Base-by-base conservation (phyloP, 2,113 vertebrate species). In the Lophura nycthemera region DNA sequence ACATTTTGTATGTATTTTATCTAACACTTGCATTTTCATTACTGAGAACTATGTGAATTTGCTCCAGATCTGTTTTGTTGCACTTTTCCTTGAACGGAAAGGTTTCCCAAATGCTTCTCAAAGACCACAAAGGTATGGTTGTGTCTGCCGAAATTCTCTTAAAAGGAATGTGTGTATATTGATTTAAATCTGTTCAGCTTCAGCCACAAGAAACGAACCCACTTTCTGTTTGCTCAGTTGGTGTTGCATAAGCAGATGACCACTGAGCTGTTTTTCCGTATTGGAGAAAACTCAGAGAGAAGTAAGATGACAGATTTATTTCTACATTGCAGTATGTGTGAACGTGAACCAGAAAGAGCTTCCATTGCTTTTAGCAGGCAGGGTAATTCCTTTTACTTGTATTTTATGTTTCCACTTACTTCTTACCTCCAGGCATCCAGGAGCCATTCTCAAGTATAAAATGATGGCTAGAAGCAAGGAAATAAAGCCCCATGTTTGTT, bases 191-290 rank as follows among this genome's bases (percentile, higher is more conserved):
- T 78, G 73, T 29, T 90, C 76, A 75, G 63, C 85, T 86, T 95
- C 89, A 81, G 82, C 84, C 40, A 15, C 27, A 73, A 88, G 85
- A 90, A 91, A 75, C 12, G 22, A 92, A 32, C 43, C 56, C 80
- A 78, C 71, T 57, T 90, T 64, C 54, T 94, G 85, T 81, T 95
- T 91, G 69, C 80, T 88, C 85, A 47, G 42, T 73, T 85, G 77
- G 47, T n/a, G 56, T 60, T 70, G 38, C 20, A 2, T 54, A 64
- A 72, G 65, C 79, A 86, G 67, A 52, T 75, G 57, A 93, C 13
- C 78, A 63, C 36, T 85, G 81, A 88, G 78, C 54, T 81, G 73
- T 78, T 77, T 91, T 88, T 93, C 63, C 48, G 71, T 43, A 71
- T 2, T 86, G 52, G 88, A 71, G 89, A 80, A 94, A 92, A 77